These are phyloP conservation scores for Ceraclea dissimilis DNA, from an alignment of 2,888 invertebrate species.

Conservation along the genomic window DNA sequence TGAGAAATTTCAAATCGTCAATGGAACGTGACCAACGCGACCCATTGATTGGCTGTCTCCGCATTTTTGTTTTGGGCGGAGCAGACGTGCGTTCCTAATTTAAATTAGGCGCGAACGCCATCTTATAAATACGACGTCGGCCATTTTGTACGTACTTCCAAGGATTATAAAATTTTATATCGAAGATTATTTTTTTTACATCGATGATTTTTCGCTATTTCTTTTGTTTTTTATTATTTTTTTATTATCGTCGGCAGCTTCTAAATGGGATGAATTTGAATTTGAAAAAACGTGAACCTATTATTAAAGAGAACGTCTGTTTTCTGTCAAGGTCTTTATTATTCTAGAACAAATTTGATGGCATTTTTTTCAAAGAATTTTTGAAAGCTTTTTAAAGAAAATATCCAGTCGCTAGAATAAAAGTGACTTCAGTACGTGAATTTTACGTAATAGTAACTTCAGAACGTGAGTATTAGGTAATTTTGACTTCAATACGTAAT, in stretches of 20 bases:
- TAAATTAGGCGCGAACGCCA: conserved; percentile 23
- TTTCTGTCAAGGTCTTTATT: not conserved
- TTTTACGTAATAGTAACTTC: too few species aligned
- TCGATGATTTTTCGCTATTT: not conserved
- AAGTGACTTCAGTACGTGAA: too few species aligned
- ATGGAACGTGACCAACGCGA: conserved; percentile 8
- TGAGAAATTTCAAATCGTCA: conserved; percentile 3
- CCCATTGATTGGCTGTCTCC: not conserved
- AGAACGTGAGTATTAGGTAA: too few species aligned
- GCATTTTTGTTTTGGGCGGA: not conserved
- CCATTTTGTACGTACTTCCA: not conserved
- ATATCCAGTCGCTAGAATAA: too few species aligned
- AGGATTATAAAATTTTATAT: not conserved
- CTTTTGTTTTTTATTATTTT: not conserved
- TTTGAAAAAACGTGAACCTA: too few species aligned
- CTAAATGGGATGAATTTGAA: not conserved
- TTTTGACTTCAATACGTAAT: too few species aligned
- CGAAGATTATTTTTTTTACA: not conserved
- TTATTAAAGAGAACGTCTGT: not conserved
- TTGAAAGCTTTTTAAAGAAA: too few species aligned
- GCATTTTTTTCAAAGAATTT: not conserved
- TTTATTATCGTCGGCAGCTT: not conserved
- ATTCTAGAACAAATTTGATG: not conserved
- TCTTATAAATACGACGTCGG: conserved; percentile 7
- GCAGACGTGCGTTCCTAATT: conserved; percentile 23